Evolutionary conservation across 1,140 invertebrate genomes (phyloP), one percentile per base, ranked within the genome.

Genomic region (Holcopasites calliopsidis): DNA sequence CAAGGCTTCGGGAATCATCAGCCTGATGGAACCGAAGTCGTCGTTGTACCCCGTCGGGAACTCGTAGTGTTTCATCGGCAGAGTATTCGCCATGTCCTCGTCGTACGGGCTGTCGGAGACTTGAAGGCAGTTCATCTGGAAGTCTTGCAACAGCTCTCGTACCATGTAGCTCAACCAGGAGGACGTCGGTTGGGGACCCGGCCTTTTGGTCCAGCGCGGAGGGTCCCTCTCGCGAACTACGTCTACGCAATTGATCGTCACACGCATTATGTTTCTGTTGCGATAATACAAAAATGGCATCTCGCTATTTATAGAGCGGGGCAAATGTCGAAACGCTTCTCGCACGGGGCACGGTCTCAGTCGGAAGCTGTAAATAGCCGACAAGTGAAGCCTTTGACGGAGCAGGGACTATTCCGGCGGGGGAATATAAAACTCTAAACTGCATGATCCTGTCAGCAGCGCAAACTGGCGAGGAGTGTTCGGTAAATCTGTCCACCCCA

Each of bases 1-100:
- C 4, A 99, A 92, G 61, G 95, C 96, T 91, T 99, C 98, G 13
- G 97, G 95, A 74, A 98, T 94, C 88, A 95, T 95, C 84, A 98
- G 97, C 65, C 98, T 91, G 87, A 99, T 96, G 0, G 94, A 93
- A 5, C 96, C 95, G 90, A 98, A 98, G 89, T 99, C 98, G 89
- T 96, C 95, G 90, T 98, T 97, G 89, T 97, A 98, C 0, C 98
- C 98, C 87, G 96, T 97, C 0, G 98, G 97, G 90, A 99, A 98
- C 92, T 99, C 97, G 91, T 98, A 98, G 88, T 96, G 96, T 33
- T 96, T 93, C 44, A 96, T 95, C 0, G 98, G 98, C 84, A 98
- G 95, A 62, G 95, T 94, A 10, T 96, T 94, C 1, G 96, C 96
- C 16, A 94, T 89, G 23, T 97, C 94, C 88, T 97, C 96, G 86